Base-by-base conservation (phyloP, 2,797 vertebrate species). In the Avahi laniger region DNA sequence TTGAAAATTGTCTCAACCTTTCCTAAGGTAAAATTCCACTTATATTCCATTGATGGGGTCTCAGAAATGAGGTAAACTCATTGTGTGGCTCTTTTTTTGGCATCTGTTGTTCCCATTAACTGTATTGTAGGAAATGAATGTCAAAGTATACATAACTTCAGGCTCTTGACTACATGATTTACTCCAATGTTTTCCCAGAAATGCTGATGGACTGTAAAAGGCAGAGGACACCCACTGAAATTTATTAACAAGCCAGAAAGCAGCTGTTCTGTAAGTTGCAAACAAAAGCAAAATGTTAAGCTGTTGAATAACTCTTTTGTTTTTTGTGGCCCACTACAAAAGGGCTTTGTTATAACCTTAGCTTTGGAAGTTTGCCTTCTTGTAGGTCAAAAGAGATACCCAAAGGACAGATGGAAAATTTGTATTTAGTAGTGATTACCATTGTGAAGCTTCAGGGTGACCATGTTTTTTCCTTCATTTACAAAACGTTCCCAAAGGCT, bases 161-260 rank as follows among this genome's bases (percentile, higher is more conserved):
- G 75, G 46, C 83, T 95, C 90, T 95, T 81, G 82, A 83, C 54
- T 84, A 30, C 41, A 76, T 93, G 72, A 95, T 95, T 94, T 95
- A 88, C n/a, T 87, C 54, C 72, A 93, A 0, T 90, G 43, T 93
- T 96, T 96, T 94, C 72, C 48, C 78, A 95, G 96, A 93, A 95
- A 95, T 0, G 57, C 79, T 88, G 54, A 93, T 96, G n/a, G 41
- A 94, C 50, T 92, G 28, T 89, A 87, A 96, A 97, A 96, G 17
- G 41, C 67, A 93, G 85, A 92, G 46, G 81, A 95, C 90, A 95
- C 43, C 26, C 72, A 72, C 38, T 84, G 84, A 92, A 97, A 97
- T 97, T 95, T 95, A 96, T 94, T 92, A 97, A 87, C 80, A 96
- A 93, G 38, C 73, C 50, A 81, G 92, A 97, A 93, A 93, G 73